These are phyloP conservation scores for Empis stercorea DNA, from an alignment of 2,888 invertebrate species.

Conservation along the genomic window DNA sequence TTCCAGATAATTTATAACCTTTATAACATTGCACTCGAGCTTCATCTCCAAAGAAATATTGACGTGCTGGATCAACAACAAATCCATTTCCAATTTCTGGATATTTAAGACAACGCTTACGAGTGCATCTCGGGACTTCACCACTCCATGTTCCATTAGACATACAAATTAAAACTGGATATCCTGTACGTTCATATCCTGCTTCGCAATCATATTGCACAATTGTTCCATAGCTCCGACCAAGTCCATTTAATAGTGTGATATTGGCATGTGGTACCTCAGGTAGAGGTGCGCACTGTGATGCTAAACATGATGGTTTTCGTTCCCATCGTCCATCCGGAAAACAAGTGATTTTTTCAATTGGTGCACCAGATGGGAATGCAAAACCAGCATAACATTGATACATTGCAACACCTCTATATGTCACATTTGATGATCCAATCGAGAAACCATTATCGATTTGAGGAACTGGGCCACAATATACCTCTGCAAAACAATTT, in stretches of 20 bases:
- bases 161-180: constrained; percentile 86
- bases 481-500: constrained; percentile 50
- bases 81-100: constrained; percentile 80
- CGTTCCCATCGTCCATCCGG: constrained; percentile 87
- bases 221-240: constrained; percentile 86
- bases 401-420: constrained; percentile 83
- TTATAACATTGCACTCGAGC: constrained; percentile 83
- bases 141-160: constrained; percentile 94
- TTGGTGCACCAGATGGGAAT: constrained; percentile 75
- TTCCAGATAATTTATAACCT: constrained; percentile 75
- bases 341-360: constrained; percentile 78
- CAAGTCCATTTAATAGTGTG: constrained; percentile 76
- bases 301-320: constrained; percentile 82
- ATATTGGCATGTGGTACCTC: constrained; percentile 81
- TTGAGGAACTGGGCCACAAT: constrained; percentile 95
- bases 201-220: constrained; percentile 85
- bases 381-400: constrained; percentile 95
- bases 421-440: constrained; percentile 90
- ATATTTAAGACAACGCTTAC: constrained; percentile 44
- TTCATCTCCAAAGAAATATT: constrained; percentile 79
- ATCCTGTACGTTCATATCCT: constrained; percentile 76
- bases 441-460: constrained; percentile 96
- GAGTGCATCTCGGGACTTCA: constrained; percentile 73
- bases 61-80: constrained; percentile 60
- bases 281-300: constrained; percentile 75